Conservation (phyloP, 2,888 invertebrate species). For the Synanthedon myopaeformis region DNA sequence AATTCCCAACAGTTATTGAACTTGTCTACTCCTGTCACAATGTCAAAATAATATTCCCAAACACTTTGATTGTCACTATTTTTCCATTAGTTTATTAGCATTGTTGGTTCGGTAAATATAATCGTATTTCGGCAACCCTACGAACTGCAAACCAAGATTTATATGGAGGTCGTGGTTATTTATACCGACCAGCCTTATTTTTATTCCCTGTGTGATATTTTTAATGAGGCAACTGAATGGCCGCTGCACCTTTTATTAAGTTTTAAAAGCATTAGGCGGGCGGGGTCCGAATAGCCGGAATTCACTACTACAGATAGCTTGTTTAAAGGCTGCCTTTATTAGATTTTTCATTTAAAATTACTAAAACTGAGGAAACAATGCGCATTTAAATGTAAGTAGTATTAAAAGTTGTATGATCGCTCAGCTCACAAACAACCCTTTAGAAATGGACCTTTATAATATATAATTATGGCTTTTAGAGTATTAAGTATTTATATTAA, state of each 20-base stretch:
- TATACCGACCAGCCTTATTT: conserved; percentile 57
- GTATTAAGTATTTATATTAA: too few relatives aligned
- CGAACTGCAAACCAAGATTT: conserved; percentile 57
- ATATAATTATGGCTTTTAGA: too few relatives aligned
- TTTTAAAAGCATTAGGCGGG: conserved; percentile 45
- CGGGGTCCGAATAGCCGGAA: conserved; percentile 28
- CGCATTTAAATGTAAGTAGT: too few relatives aligned
- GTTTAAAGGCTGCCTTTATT: neutral
- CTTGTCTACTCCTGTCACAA: too few relatives aligned
- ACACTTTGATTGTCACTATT: too few relatives aligned
- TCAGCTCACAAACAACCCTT: too few relatives aligned
- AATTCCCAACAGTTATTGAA: too few relatives aligned
- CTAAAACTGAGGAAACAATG: neutral
- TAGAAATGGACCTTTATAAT: too few relatives aligned
- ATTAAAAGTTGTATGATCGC: too few relatives aligned
- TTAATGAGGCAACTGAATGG: conserved; percentile 63
- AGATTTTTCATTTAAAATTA: neutral
- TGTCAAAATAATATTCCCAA: too few relatives aligned
- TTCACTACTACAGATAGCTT: conserved; percentile 15
- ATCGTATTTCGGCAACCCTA: conserved; percentile 39
- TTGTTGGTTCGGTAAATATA: too few relatives aligned
- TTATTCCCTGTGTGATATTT: conserved; percentile 66
- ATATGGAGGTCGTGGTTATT: conserved; percentile 57
- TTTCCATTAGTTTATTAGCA: too few relatives aligned
- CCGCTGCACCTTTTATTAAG: conserved; percentile 56